Conservation (phyloP, 35 echinoderm and acorn worm species). For the Heliocidaris erythrogramma region DNA sequence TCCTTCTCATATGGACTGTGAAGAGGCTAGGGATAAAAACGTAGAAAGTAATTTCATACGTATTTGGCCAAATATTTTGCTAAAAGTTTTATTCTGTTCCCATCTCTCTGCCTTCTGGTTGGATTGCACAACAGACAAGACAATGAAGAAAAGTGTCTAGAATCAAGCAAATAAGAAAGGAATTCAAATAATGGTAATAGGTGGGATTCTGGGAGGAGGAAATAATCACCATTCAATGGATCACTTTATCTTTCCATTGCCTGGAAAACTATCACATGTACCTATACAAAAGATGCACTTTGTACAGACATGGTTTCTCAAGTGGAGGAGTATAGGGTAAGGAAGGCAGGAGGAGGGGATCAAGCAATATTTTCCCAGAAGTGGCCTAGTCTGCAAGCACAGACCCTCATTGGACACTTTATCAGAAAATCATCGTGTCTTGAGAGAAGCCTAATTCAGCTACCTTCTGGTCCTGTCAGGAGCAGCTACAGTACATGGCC, state of each 20-base stretch:
- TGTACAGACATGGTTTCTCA: not conserved
- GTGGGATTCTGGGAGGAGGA: not conserved
- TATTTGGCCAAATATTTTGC: not conserved
- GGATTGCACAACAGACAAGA: not conserved
- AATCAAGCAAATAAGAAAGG: not conserved
- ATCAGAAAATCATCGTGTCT: too few species aligned
- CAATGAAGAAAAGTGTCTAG: not conserved
- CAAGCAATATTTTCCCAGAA: not conserved
- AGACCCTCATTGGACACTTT: too few species aligned
- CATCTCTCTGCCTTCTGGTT: not conserved
- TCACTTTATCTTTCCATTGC: not conserved
- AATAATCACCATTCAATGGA: not conserved
- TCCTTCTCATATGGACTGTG: not conserved
- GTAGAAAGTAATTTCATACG: not conserved
- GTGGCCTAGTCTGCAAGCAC: too few species aligned
- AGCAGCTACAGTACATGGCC: too few species aligned
- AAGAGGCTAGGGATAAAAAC: too few species aligned
- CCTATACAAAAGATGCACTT: not conserved
- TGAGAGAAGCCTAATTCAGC: too few species aligned
- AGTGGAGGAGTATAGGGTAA: not conserved
- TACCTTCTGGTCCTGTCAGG: too few species aligned
- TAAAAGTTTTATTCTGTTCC: not conserved
- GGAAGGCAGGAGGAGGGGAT: too few species aligned
- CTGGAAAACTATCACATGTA: not conserved
- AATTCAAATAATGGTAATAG: not conserved